phyloP scores from a whole-genome alignment of 2,113 vertebrate genomes.

The Euleptes europaea region DNA sequence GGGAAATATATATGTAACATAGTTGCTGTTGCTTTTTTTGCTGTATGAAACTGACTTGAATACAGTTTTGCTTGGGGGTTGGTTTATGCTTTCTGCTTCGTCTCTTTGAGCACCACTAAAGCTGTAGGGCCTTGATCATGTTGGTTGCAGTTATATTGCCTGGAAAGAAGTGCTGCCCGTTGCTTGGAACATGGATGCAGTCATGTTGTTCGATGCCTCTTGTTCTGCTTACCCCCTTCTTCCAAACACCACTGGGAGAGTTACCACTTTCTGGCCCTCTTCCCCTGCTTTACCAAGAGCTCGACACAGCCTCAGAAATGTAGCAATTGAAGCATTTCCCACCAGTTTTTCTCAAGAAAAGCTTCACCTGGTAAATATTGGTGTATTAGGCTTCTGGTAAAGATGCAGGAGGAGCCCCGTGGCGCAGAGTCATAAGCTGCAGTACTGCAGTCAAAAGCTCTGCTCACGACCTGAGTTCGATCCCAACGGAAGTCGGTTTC shows the following conservation, averaged over 20 bases:
- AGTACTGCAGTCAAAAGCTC: too few species aligned
- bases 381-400: background rate
- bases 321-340: background rate
- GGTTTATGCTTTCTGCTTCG: slow-evolving; percentile 29
- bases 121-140: slow-evolving; percentile 2
- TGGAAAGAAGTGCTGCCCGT: background rate
- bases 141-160: background rate
- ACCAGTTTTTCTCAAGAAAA: background rate
- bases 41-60: slow-evolving; percentile 68
- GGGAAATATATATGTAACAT: slow-evolving; percentile 77
- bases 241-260: background rate
- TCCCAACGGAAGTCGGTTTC: too few species aligned
- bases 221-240: background rate
- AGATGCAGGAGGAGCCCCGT: too few species aligned
- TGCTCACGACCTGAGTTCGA: too few species aligned
- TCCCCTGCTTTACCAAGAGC: background rate
- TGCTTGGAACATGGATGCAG: background rate
- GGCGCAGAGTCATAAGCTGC: too few species aligned
- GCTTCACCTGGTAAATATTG: background rate
- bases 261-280: background rate
- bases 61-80: slow-evolving; percentile 34
- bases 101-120: slow-evolving; percentile 29
- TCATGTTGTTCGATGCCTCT: background rate
- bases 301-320: background rate
- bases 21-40: slow-evolving; percentile 73